Conservation (phyloP, 2,797 vertebrate species). For the Acropternis orthonyx region DNA sequence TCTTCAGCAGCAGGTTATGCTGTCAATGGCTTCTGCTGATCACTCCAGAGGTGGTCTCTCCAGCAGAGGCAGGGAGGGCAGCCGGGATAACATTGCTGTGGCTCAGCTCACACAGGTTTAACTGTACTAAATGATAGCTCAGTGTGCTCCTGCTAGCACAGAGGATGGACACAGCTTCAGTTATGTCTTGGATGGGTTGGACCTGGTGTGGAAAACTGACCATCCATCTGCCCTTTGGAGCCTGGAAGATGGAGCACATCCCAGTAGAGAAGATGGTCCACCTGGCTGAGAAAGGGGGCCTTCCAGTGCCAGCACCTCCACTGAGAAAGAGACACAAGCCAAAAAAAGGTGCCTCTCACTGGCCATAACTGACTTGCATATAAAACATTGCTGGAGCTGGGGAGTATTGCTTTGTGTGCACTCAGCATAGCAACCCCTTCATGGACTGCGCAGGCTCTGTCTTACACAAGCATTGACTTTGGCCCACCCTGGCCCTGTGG, state of each 20-base stretch:
- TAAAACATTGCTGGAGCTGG: not conserved
- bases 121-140: not conserved
- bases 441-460: not conserved
- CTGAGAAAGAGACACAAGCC: not conserved
- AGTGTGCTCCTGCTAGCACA: not conserved
- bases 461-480: not conserved
- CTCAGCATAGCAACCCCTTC: not conserved
- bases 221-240: not conserved
- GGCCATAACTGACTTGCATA: not conserved
- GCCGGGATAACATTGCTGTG: rapidly evolving
- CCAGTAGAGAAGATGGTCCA: not conserved
- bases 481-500: not conserved
- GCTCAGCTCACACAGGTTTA: not conserved
- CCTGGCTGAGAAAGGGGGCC: not conserved
- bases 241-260: not conserved
- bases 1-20: not conserved
- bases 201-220: not conserved
- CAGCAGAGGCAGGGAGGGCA: not conserved
- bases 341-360: not conserved
- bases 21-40: not conserved
- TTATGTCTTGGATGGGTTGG: not conserved
- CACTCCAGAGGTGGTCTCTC: not conserved
- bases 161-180: not conserved
- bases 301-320: not conserved
- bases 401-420: not conserved